These are phyloP conservation scores for Antheraea yamamai DNA, from an alignment of 2,888 invertebrate genomes.

Conservation along the genomic window DNA sequence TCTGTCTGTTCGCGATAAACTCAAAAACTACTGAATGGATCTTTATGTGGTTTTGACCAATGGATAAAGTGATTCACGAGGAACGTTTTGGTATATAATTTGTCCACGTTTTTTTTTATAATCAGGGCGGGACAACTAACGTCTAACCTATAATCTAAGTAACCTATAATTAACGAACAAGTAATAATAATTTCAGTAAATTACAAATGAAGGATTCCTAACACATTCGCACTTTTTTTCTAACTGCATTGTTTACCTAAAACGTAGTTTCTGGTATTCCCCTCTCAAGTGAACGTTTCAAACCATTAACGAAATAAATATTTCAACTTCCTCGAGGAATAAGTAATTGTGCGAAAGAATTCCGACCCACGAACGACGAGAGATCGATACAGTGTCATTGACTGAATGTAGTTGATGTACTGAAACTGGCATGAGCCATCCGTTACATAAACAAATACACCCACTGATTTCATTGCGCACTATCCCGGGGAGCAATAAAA, in stretches of 20 bases:
- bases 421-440: conserved; percentile 8
- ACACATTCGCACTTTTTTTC: background rate
- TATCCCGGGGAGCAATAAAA: conserved; percentile 19
- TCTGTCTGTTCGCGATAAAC: too few relatives aligned
- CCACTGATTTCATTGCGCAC: conserved; percentile 16
- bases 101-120: too few relatives aligned
- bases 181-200: too few relatives aligned
- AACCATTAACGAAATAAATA: background rate
- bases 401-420: conserved; percentile 2
- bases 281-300: background rate
- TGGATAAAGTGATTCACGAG: too few relatives aligned
- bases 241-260: background rate
- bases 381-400: conserved; percentile 8
- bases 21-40: too few relatives aligned
- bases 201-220: too few relatives aligned
- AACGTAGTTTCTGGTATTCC: background rate
- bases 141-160: too few relatives aligned
- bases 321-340: background rate
- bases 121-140: too few relatives aligned
- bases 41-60: too few relatives aligned
- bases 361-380: background rate
- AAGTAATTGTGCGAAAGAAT: background rate
- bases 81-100: too few relatives aligned
- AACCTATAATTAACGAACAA: too few relatives aligned
- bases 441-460: conserved; percentile 13